Conservation (phyloP, 2,888 invertebrate genomes). For the Troglohyphantes excavatus region DNA sequence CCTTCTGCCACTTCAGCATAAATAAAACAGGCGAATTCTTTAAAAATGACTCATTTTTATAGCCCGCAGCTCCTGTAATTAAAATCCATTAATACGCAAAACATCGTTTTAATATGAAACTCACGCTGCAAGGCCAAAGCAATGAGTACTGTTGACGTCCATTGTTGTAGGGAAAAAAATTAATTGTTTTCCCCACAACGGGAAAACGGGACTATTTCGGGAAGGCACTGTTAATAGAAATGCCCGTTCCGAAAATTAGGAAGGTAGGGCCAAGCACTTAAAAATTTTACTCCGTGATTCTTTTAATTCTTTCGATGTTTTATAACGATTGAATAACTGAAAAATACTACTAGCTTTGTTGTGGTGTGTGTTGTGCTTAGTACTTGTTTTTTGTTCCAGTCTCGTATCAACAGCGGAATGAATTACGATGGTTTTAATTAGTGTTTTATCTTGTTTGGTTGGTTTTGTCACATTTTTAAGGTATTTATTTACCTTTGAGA, state of each 20-base stretch:
- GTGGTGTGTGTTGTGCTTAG: neutral
- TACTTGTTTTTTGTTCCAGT: neutral
- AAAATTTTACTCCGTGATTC: constrained; percentile 30
- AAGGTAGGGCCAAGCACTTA: constrained; percentile 19
- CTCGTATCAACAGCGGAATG: constrained; percentile 7
- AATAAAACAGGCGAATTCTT: constrained; percentile 67
- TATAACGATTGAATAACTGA: constrained; percentile 32
- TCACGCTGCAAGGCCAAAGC: constrained; percentile 41
- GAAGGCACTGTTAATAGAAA: constrained; percentile 31
- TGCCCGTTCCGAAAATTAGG: constrained; percentile 33
- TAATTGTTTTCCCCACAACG: constrained; percentile 50
- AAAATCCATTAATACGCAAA: constrained; percentile 74
- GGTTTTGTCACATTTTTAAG: constrained; percentile 26
- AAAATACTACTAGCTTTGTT: constrained; percentile 36
- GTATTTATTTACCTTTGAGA: neutral
- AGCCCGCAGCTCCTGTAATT: constrained; percentile 65
- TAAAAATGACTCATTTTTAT: constrained; percentile 74
- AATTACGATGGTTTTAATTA: constrained; percentile 52
- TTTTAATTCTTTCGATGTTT: constrained; percentile 50
- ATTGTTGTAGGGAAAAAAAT: constrained; percentile 53
- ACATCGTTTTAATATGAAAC: constrained; percentile 64
- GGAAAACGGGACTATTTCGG: constrained; percentile 23
- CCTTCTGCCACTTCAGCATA: constrained; percentile 60
- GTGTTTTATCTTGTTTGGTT: constrained; percentile 42
- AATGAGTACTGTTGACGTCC: constrained; percentile 27